These are phyloP conservation scores for Tiliqua scincoides DNA, from an alignment of 2,113 vertebrate genomes.

Conservation along the genomic window DNA sequence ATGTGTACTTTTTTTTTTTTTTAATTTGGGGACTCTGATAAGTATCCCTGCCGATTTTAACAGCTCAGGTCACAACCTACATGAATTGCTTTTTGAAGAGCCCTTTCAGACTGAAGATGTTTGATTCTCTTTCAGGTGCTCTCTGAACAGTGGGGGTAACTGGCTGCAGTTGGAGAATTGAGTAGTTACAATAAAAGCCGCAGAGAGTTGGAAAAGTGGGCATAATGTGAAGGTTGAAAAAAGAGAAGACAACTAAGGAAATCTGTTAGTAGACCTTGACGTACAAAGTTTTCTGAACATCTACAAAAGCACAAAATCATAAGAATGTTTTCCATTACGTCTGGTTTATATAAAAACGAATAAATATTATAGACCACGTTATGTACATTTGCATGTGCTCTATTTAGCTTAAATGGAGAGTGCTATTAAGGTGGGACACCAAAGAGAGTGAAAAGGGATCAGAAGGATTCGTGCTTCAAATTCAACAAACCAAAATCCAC, in stretches of 20 bases:
- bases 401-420: constrained; percentile 69
- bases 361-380: constrained; percentile 74
- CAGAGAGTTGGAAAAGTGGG: constrained; percentile 33
- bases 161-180: constrained; percentile 13
- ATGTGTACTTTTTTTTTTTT: neutral
- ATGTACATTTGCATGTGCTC: constrained; percentile 73
- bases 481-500: constrained; percentile 46
- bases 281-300: constrained; percentile 72
- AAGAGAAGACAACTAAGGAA: constrained; percentile 57
- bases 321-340: constrained; percentile 72
- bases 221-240: constrained; percentile 42
- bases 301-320: constrained; percentile 77
- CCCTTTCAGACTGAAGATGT: constrained; percentile 47
- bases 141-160: constrained; percentile 49
- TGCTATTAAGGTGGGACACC: constrained; percentile 55
- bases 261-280: constrained; percentile 50
- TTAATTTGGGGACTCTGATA: neutral
- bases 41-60: constrained; percentile 20
- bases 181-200: constrained; percentile 52
- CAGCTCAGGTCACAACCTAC: neutral
- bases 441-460: neutral
- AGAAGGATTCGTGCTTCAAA: constrained; percentile 42
- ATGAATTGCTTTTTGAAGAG: neutral
- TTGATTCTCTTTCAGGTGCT: constrained; percentile 30
- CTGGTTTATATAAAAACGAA: constrained; percentile 75